Evolutionary conservation across 1,140 invertebrate genomes (phyloP), one percentile per base, ranked within the genome.

Genomic region (Bombus superbus): DNA sequence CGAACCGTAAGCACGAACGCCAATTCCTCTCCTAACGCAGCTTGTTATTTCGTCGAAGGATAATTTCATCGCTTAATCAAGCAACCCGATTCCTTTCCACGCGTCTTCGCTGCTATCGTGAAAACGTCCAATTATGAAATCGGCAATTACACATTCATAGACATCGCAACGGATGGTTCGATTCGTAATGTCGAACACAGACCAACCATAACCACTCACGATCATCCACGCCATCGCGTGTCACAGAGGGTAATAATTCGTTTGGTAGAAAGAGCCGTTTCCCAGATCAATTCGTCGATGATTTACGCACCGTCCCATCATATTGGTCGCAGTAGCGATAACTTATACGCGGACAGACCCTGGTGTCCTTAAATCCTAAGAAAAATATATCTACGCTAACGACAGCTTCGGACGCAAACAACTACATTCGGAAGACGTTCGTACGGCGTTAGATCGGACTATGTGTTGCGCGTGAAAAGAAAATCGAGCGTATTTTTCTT

Each of bases 261-360:
- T 81, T 75, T 59, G 35, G 38, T 44, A 40, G 40, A 69, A 35
- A 47, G n/a, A 28, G 22, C 18, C 15, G 78, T 35, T 38, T 25
- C 32, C 57, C 22, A 66, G 75, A 83, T 90, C 78, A 86, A 90
- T 90, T 90, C 53, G 57, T 71, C 62, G 73, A 66, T 90, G 89
- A 90, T 90, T 90, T 91, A 88, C 80, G 77, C 53, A 47, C 47
- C 66, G 79, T 83, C 82, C 81, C 68, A 86, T 78, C 68, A 86
- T 86, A 66, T 53, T 53, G 47, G 0, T 53, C 47, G 47, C 62
- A 66, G 53, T 85, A 84, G 91, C 89, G 88, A 92, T 89, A 88
- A 92, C 86, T 90, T 90, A 75, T 79, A 69, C 18, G 25, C 72
- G 64, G 35, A 5, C 42, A 18, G 79, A 86, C 69, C 18, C 18